Conservation (phyloP, 2,888 invertebrate species). For the Acleris holmiana region DNA sequence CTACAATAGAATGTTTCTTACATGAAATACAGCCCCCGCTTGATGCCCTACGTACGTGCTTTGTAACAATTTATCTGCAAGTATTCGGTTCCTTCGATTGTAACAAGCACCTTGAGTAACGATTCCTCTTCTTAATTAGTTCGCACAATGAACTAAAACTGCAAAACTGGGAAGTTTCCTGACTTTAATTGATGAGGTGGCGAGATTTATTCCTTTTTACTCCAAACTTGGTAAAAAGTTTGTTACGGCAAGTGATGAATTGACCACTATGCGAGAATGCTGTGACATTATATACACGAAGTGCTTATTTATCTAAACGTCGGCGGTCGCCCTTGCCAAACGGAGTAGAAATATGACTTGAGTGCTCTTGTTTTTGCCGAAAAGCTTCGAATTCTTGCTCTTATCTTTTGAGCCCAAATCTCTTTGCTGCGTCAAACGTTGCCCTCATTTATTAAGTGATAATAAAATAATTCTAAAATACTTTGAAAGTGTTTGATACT, state of each 20-base stretch:
- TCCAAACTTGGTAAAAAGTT: constrained; percentile 4
- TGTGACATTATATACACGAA: constrained; percentile 6
- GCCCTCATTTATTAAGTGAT: not conserved
- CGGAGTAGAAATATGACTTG: constrained; percentile 10
- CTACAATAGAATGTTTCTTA: no score
- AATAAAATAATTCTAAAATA: not conserved
- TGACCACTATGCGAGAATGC: constrained; percentile 15
- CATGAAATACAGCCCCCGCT: no score
- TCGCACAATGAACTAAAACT: not conserved
- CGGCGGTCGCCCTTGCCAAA: constrained; percentile 9
- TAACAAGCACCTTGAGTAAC: not conserved
- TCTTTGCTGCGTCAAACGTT: not conserved
- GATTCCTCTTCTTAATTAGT: not conserved
- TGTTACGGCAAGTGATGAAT: constrained; percentile 5
- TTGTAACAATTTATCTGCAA: no score
- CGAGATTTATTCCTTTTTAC: not conserved
- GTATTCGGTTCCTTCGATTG: no score
- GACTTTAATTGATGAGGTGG: constrained; percentile 1
- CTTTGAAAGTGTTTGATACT: no score
- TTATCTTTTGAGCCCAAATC: constrained; percentile 2
- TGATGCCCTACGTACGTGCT: no score
- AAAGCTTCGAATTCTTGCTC: constrained; percentile 3
- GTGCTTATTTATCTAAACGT: constrained; percentile 17
- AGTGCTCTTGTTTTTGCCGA: constrained; percentile 11
- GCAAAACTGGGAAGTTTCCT: not conserved